Evolutionary conservation across 2,888 invertebrate genomes (phyloP), one percentile per base, ranked within the genome.

Genomic region (Parasteatoda lunata): DNA sequence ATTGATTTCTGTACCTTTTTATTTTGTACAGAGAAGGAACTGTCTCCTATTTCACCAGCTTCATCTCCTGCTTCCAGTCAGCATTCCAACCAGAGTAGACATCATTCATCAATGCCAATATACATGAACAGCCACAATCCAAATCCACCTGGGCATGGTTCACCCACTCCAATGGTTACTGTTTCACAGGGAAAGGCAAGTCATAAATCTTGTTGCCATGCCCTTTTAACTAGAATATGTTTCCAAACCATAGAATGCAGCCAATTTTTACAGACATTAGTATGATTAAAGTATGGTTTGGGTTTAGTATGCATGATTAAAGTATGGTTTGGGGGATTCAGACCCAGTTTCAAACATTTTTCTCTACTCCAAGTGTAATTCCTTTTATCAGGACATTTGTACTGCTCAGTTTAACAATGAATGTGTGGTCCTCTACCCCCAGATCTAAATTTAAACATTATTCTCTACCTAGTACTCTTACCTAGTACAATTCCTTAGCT

Each of bases 81-180:
- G 8, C 88, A 91, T 65, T 90, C 91, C 7, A 87, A 90, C 49
- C 90, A 91, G 4, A 90, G 91, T 0, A 91, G 91, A 84, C 90
- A 91, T 66, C 91, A 91, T 48, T 71, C 76, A 11, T 49, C 82
- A 0, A 9, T 78, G 15, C 66, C 79, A 4, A 77, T 86, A 77
- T 82, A 88, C 45, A 68, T 78, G 47, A 81, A 80, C 91, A 91
- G 45, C 91, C 91, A 13, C 90, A 91, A 15, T 90, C 91, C 68
- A 9, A 75, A 68, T 59, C 48, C 73, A 13, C 51, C 76, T 68
- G 68, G 65, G 5, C 80, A 78, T 52, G 73, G 80, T 84, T 91
- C 91, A 66, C 91, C 92, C 5, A 92, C 92, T 9, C 92, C 92
- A 4, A 91, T 91, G 66, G 92, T 92, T 69, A 91, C 92, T 85